These are phyloP conservation scores for Nemotelus nigrinus DNA, from an alignment of 2,888 invertebrate species.

Conservation along the genomic window DNA sequence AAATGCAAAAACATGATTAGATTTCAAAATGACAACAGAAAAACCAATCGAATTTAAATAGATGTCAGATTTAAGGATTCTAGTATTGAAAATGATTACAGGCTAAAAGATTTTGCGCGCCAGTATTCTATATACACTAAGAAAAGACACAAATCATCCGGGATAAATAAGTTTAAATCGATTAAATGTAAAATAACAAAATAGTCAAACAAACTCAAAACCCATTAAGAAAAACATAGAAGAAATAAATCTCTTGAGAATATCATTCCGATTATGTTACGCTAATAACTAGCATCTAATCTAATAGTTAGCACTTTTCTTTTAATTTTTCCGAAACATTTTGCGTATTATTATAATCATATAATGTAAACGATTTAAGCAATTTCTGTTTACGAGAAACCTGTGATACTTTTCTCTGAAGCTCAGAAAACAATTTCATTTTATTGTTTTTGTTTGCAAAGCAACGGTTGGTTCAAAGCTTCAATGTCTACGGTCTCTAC, in stretches of 20 bases:
- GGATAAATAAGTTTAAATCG: constrained; percentile 13
- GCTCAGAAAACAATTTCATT: no score
- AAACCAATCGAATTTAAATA: constrained; percentile 1
- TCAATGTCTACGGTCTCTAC: no score
- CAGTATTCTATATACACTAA: constrained; percentile 38
- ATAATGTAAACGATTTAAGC: no score
- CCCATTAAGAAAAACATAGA: no score
- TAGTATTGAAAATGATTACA: constrained; percentile 7
- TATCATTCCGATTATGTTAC: constrained; percentile 33
- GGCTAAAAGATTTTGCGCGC: constrained; percentile 6
- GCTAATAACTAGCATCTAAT: constrained; percentile 42
- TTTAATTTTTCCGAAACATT: constrained; percentile 13
- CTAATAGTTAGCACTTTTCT: constrained; percentile 42
- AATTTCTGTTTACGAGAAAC: no score
- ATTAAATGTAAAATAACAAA: constrained; percentile 5
- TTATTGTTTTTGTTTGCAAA: no score
- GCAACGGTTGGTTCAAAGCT: no score
- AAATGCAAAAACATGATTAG: background rate
- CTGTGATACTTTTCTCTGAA: no score
- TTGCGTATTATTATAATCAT: constrained; percentile 16
- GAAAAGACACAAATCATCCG: background rate
- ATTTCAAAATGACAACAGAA: background rate
- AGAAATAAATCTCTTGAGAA: background rate
- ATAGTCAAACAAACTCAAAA: background rate
- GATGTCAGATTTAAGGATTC: background rate